Conservation (phyloP, 2,888 invertebrate genomes). For the Pyrocoelia pectoralis region DNA sequence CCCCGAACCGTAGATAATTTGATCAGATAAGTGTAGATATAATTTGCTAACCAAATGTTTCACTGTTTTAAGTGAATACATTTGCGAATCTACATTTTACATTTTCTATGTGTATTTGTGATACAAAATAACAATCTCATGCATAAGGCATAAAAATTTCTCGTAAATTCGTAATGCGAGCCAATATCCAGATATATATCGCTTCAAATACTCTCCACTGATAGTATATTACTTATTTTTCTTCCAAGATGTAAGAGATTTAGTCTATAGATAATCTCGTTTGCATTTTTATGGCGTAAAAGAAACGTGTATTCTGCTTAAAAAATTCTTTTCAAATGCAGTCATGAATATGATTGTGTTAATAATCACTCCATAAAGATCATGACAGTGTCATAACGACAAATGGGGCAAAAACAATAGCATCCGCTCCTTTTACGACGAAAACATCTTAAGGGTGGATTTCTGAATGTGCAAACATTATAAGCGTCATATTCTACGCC, state of each 20-base stretch:
- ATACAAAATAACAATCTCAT: slow-evolving; percentile 22
- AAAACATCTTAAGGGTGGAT: slow-evolving; percentile 45
- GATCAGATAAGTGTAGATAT: no score
- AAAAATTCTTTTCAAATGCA: slow-evolving; percentile 38
- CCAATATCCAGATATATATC: slow-evolving; percentile 34
- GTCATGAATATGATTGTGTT: slow-evolving; percentile 57
- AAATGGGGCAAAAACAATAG: slow-evolving; percentile 53
- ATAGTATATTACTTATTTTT: slow-evolving; percentile 12
- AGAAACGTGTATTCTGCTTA: slow-evolving; percentile 1
- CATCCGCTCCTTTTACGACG: slow-evolving; percentile 43
- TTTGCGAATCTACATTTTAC: background rate
- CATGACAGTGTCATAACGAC: slow-evolving; percentile 46
- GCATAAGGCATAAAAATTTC: slow-evolving; percentile 37
- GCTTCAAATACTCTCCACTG: slow-evolving; percentile 2
- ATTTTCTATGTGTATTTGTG: slow-evolving; percentile 14
- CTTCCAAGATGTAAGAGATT: slow-evolving; percentile 4
- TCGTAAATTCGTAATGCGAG: slow-evolving; percentile 39
- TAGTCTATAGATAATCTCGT: background rate
- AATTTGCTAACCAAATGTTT: no score
- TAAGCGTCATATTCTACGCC: slow-evolving; percentile 2
- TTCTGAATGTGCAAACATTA: slow-evolving; percentile 7
- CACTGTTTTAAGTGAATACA: no score
- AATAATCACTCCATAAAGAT: slow-evolving; percentile 55
- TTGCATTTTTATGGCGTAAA: slow-evolving; percentile 17
- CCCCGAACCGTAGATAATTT: no score